phyloP scores from a whole-genome alignment of 2,888 invertebrate species.

The Sesia bembeciformis region DNA sequence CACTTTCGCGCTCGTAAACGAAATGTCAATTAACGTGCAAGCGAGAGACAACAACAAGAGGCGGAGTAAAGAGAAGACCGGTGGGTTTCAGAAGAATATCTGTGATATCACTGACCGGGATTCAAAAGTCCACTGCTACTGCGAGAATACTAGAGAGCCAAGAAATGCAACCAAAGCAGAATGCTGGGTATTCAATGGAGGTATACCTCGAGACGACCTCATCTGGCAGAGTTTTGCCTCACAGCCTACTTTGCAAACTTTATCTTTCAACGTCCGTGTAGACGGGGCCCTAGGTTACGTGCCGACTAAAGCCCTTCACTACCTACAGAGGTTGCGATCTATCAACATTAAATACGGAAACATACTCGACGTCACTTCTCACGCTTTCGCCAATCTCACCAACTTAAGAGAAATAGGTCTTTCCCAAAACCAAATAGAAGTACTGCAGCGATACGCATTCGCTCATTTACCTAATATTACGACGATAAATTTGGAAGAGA shows the following conservation, averaged over 20 bases:
- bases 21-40: slow-evolving; percentile 63
- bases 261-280: slow-evolving; percentile 82
- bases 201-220: slow-evolving; percentile 79
- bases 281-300: slow-evolving; percentile 81
- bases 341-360: slow-evolving; percentile 83
- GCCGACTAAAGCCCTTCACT: slow-evolving; percentile 80
- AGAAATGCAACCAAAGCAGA: slow-evolving; percentile 80
- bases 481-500: slow-evolving; percentile 82
- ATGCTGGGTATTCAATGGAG: slow-evolving; percentile 84
- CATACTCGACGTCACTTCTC: slow-evolving; percentile 79
- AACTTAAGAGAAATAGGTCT: slow-evolving; percentile 79
- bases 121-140: slow-evolving; percentile 79
- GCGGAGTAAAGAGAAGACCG: slow-evolving; percentile 59
- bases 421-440: slow-evolving; percentile 80
- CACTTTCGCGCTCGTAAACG: slow-evolving; percentile 58
- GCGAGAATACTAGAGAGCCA: slow-evolving; percentile 71
- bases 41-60: slow-evolving; percentile 60
- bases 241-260: slow-evolving; percentile 80
- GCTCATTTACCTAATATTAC: slow-evolving; percentile 81
- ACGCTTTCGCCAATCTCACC: slow-evolving; percentile 83
- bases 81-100: slow-evolving; percentile 70
- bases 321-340: slow-evolving; percentile 77
- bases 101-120: slow-evolving; percentile 73
- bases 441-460: slow-evolving; percentile 80
- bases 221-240: slow-evolving; percentile 84